Evolutionary conservation across 2,797 vertebrate species (phyloP), one percentile per base, ranked within the genome.

Genomic region (Falco cherrug): DNA sequence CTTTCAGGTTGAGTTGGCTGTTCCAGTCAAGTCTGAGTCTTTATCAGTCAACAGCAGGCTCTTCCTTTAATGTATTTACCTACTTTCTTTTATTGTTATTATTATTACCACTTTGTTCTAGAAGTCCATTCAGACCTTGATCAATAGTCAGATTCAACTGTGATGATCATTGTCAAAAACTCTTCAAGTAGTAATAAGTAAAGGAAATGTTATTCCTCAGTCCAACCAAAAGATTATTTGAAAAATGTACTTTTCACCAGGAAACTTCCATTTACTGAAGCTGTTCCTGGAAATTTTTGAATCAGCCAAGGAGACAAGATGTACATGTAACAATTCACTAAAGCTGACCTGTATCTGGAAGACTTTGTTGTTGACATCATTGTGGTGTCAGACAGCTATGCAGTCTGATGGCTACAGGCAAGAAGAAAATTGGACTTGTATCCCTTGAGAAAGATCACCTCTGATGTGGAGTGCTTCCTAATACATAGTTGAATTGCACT

Each of bases 1-100:
- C 88, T 94, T 94, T 89, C 61, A 87, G 81, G 70, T 37, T 82
- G 77, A 90, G 85, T 68, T 92, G 92, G 33, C 86, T 90, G 75
- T 47, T 92, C 68, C 84, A 89, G 75, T 59, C 64, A 75, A 93
- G 81, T 68, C 64, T 64, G 64, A 93, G 29, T 86, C 69, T 95
- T 90, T 92, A 88, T 86, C 87, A 75, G 70, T 61, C 88, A 90
- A 54, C 81, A 95, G 68, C 81, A 96, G 88, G 75, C 53, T 89
- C 89, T 78, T 89, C 78, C 68, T 95, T 93, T 92, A 89, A 93
- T 83, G 41, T 45, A 16, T 64, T 83, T 85, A 71, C 75, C 71
- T 68, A 47, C 75, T 94, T 93, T 91, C 37, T 50, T 83, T 67
- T 85, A 60, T 53, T 95, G 57, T 71, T 92, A 75, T 70, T 84